Conservation (phyloP, 35 echinoderm and acorn worm genomes). For the Nesometra sesokonis region DNA sequence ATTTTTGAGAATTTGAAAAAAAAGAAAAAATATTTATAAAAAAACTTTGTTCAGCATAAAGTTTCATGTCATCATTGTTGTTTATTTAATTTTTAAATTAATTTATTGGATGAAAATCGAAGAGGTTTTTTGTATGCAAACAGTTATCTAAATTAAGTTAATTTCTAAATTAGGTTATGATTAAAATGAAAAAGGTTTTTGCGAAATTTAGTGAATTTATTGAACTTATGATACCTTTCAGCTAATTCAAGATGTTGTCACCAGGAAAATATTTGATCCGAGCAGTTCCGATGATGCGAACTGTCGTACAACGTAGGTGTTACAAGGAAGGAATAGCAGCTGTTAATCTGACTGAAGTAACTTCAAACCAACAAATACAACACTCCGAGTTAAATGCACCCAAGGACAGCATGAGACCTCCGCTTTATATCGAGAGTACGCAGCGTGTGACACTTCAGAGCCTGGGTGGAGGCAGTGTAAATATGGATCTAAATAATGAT, state of each 20-base stretch:
- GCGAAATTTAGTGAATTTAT: too few relatives aligned
- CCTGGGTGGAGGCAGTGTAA: constrained; percentile 47
- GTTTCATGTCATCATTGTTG: too few relatives aligned
- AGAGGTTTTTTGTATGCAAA: too few relatives aligned
- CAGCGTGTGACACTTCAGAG: constrained; percentile 26
- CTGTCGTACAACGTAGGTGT: neutral
- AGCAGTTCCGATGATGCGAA: neutral
- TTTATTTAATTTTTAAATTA: too few relatives aligned
- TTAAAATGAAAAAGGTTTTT: too few relatives aligned
- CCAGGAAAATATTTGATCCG: neutral
- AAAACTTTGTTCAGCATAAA: too few relatives aligned
- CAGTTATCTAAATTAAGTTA: too few relatives aligned
- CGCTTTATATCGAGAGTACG: constrained; percentile 7
- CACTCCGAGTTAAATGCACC: neutral
- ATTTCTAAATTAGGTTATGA: too few relatives aligned
- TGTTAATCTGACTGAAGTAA: neutral
- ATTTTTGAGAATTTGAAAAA: too few relatives aligned
- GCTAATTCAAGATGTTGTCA: neutral
- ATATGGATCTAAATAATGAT: constrained; percentile 44
- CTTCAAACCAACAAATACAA: neutral
- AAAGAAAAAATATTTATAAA: too few relatives aligned
- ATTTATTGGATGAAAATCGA: too few relatives aligned
- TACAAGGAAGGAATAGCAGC: neutral
- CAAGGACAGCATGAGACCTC: neutral
- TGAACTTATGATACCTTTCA: too few relatives aligned